Base-by-base conservation (phyloP, 2,113 vertebrate genomes). In the Malurus elegans region DNA sequence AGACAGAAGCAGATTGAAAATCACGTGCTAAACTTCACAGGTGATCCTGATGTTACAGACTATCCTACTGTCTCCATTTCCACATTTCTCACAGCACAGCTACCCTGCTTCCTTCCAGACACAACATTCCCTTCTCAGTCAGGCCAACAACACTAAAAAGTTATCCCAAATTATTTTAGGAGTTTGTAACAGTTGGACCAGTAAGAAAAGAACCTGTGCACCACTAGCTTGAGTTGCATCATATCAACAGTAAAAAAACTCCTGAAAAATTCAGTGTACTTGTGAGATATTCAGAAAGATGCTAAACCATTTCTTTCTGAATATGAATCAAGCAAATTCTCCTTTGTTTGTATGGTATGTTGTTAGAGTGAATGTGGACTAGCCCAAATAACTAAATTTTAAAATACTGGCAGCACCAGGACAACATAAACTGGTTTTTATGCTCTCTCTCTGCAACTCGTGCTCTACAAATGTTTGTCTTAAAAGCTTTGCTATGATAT, bases 1-100 rank as follows among this genome's bases (percentile, higher is more conserved):
- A 62, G 40, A 64, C n/a, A 83, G 67, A 54, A 70, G 36, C 23
- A 86, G 42, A 51, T 47, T n/a, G 60, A 86, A 83, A 96, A 88
- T 2, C 0, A 1, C 2, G 10, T 16, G 26, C 34, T 70, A 45
- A 85, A 70, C 51, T 73, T 80, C 31, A 60, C 47, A 17, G n/a
- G 54, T 16, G 36, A 69, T 58, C 17, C 61, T 21, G 18, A 29
- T 51, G 40, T 42, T 69, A 57, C 9, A 54, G 25, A 90, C 13
- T 5, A 76, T 15, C n/a, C 48, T n/a, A 14, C 19, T 67, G 56
- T 29, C 10, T 78, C 40, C 42, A 56, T n/a, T 38, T 51, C 38
- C 26, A 0, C 25, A 20, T 42, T 70, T 88, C 44, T 72, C 42
- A 90, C 8, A 44, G 9, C n/a, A 61, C 44, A 92, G 47, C 29